phyloP scores from a whole-genome alignment of 2,888 invertebrate genomes.

The Heteropelma amictum region DNA sequence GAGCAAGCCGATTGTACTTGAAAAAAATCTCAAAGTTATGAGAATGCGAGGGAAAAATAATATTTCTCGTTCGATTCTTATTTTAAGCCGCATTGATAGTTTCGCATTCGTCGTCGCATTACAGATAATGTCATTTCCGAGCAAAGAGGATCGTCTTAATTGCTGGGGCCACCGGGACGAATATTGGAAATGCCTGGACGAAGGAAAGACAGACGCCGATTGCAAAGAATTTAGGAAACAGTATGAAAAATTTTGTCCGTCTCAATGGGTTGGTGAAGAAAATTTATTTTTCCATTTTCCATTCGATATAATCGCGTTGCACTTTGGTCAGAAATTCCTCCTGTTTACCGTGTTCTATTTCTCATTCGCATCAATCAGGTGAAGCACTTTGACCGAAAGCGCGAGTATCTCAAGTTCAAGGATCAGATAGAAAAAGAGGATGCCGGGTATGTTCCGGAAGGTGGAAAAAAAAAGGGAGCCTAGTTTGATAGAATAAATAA shows the following conservation, averaged over 20 bases:
- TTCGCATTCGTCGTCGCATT: not conserved
- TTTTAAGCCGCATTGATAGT: not conserved
- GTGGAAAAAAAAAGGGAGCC: slow-evolving; percentile 73
- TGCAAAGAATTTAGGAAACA: slow-evolving; percentile 86
- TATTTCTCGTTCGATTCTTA: not conserved
- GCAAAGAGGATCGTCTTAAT: slow-evolving; percentile 86
- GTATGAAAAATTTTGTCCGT: slow-evolving; percentile 88
- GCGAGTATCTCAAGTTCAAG: slow-evolving; percentile 92
- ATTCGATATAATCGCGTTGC: no score
- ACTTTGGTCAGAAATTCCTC: no score
- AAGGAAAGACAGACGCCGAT: slow-evolving; percentile 82
- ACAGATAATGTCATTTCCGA: slow-evolving; percentile 86
- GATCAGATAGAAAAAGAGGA: slow-evolving; percentile 88
- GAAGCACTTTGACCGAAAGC: slow-evolving; percentile 94
- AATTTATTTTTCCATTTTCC: no score
- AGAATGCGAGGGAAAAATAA: not conserved
- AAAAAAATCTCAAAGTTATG: no score
- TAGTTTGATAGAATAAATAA: slow-evolving; percentile 65
- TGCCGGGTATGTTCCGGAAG: slow-evolving; percentile 87
- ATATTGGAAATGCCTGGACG: slow-evolving; percentile 94
- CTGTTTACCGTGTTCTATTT: not conserved
- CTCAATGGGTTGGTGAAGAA: slow-evolving; percentile 85
- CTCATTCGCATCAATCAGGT: slow-evolving; percentile 78
- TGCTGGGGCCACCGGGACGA: slow-evolving; percentile 93
- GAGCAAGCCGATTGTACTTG: not conserved